Conservation (phyloP, 2,113 vertebrate species). For the Stictonetta naevosa region DNA sequence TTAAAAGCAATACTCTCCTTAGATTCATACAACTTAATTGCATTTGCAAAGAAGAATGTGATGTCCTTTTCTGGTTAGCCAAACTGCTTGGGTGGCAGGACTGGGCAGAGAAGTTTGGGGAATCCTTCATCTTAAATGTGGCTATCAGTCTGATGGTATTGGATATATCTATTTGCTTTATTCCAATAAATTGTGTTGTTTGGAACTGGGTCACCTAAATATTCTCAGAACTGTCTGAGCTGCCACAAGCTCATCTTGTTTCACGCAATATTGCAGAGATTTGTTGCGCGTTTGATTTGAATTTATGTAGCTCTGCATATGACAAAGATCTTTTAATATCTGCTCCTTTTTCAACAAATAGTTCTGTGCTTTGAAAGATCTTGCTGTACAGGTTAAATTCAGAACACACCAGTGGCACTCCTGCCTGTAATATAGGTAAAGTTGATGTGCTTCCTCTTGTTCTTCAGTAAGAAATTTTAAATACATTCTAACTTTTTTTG, state of each 20-base stretch:
- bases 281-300: not conserved
- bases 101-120: not conserved
- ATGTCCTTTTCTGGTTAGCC: constrained; percentile 59
- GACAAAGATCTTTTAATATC: not conserved
- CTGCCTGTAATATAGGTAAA: not conserved
- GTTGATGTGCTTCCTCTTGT: not conserved
- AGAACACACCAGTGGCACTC: not conserved
- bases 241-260: not conserved
- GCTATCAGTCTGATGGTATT: not conserved
- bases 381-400: not conserved
- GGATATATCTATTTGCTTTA: not conserved
- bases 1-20: constrained; percentile 26
- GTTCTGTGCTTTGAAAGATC: not conserved
- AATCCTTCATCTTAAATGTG: not conserved
- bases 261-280: not conserved
- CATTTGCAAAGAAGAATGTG: not conserved
- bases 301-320: not conserved
- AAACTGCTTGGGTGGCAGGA: not conserved
- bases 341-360: not conserved
- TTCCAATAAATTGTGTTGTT: not conserved
- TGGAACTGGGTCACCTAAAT: not conserved
- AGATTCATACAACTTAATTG: not conserved
- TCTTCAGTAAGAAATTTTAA: not conserved
- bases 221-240: not conserved
- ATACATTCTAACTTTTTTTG: not conserved